These are phyloP conservation scores for Drosophila ercepeae DNA, from an alignment of 1,140 invertebrate species.

Conservation along the genomic window DNA sequence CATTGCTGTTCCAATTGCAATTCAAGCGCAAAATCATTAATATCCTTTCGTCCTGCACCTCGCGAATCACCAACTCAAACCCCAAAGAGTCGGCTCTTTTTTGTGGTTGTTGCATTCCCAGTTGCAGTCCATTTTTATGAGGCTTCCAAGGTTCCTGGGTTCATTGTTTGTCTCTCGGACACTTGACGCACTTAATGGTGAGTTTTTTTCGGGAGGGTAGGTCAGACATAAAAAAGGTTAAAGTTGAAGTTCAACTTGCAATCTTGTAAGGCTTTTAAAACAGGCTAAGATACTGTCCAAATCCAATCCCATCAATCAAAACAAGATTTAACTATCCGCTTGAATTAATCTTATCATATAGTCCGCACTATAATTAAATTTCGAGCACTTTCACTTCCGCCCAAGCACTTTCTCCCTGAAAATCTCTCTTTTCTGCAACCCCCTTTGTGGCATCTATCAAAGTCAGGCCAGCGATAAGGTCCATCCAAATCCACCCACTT, in stretches of 20 bases:
- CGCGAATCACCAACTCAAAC: constrained; percentile 11
- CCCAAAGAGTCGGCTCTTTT: constrained; percentile 34
- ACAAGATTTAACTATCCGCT: not conserved
- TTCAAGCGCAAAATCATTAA: constrained; percentile 83
- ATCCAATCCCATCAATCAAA: constrained; percentile 34
- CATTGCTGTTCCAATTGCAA: constrained; percentile 72
- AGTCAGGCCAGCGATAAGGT: constrained; percentile 49
- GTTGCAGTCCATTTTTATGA: constrained; percentile 54
- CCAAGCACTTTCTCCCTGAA: constrained; percentile 37
- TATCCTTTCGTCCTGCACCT: constrained; percentile 62
- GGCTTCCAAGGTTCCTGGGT: constrained; percentile 49
- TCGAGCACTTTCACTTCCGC: constrained; percentile 31
- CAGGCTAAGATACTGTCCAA: not conserved
- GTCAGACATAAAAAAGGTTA: constrained; percentile 2
- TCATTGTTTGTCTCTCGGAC: constrained; percentile 49
- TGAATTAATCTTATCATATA: constrained; percentile 25
- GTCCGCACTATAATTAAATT: constrained; percentile 44
- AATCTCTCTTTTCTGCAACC: constrained; percentile 2
- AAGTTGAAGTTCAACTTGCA: constrained; percentile 9
- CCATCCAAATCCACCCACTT: constrained; percentile 18
- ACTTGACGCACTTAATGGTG: constrained; percentile 62
- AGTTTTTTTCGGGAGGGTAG: constrained; percentile 6
- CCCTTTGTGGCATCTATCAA: constrained; percentile 55
- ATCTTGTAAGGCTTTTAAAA: not conserved
- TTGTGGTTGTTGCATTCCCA: constrained; percentile 44